phyloP scores from a whole-genome alignment of 1,140 invertebrate species.

The Tenebrio molitor region DNA sequence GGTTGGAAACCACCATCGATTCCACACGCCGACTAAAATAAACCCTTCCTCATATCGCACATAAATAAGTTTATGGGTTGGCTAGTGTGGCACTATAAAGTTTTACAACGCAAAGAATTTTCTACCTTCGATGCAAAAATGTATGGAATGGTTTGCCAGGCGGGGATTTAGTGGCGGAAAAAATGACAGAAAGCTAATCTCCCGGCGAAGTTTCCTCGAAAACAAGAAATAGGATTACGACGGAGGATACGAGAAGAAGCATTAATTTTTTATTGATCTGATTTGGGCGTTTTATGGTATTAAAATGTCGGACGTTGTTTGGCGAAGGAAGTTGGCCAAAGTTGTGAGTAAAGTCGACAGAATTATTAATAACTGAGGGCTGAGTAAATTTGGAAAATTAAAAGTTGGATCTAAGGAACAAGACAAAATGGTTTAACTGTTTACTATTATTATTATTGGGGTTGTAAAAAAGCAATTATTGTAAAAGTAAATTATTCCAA shows the following conservation, averaged over 20 bases:
- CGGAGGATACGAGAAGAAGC: not conserved
- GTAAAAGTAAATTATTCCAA: no score
- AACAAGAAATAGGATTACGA: not conserved
- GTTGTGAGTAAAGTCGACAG: no score
- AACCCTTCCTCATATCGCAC: constrained; percentile 17
- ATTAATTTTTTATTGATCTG: not conserved
- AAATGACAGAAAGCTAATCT: not conserved
- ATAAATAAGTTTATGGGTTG: constrained; percentile 18
- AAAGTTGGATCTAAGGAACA: no score
- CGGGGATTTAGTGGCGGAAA: not conserved
- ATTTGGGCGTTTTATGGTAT: not conserved
- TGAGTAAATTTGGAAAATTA: no score
- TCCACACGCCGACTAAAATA: constrained; percentile 3
- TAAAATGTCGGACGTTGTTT: not conserved
- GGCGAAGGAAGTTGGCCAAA: no score
- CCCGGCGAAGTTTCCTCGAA: not conserved
- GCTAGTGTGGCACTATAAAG: not conserved
- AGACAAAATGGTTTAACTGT: no score
- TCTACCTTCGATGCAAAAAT: not conserved
- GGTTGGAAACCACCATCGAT: constrained; percentile 20
- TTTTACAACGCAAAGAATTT: not conserved
- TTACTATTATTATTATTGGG: no score
- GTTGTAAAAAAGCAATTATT: no score
- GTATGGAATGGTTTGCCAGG: not conserved
- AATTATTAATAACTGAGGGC: no score